Base-by-base conservation (phyloP, 2,797 vertebrate genomes). In the Tachyglossus aculeatus region DNA sequence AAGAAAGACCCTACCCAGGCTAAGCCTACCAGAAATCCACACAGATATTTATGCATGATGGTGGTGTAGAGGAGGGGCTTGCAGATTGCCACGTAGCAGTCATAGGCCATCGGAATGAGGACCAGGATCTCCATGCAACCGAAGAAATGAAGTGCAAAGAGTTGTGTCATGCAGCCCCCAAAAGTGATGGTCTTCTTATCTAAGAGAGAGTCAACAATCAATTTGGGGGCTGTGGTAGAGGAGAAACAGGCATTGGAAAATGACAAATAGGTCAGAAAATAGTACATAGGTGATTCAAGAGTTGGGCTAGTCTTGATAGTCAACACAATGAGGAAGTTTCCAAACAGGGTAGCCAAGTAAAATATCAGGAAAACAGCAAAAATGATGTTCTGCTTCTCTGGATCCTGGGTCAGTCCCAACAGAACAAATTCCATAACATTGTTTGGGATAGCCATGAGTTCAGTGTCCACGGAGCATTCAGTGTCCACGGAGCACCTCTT, bases 31-130 rank as follows among this genome's bases (percentile, higher is more conserved):
- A 81, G 14, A 9, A 21, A 22, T 2, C 21, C 11, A 45, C 72
- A 78, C 9, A 50, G 25, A 1, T 0, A 15, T 5, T 8, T 22
- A 6, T 9, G 73, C 74, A 81, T 83, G 32, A 80, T 80, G 12
- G n/a, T 29, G 3, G 64, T 25, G 8, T 85, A 87, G n/a, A 4
- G 4, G 18, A 86, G 19, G 7, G 71, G 74, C 9, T 63, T 77
- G 47, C 78, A 84, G n/a, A 86, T 86, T 47, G 78, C 80, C 1
- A 75, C 27, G 18, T 78, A 86, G 9, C 14, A 15, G 21, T 87
- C 80, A 27, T 76, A 57, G 2, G 78, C 60, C 80, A 86, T 76
- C 9, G 83, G 7, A 5, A 72, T 58, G 2, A 86, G 73, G 2
- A 88, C 61, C 13, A 78, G 80, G 43, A 74, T 65, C 7, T 85